Evolutionary conservation across 1,140 invertebrate species (phyloP).

Genomic region (Cylas formicarius): DNA sequence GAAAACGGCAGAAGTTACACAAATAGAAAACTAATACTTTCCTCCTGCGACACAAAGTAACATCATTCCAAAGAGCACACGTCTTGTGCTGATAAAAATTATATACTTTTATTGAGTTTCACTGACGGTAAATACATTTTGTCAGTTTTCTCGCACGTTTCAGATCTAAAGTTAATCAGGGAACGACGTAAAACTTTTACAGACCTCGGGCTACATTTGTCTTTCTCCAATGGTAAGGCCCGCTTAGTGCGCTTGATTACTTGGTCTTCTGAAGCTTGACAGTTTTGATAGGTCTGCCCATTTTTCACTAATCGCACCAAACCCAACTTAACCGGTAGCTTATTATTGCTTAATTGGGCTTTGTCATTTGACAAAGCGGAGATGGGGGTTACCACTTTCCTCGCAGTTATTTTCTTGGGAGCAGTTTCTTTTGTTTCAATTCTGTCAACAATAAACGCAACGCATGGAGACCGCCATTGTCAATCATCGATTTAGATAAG

Average conservation of each 20-base stretch:
- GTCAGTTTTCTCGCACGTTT: conserved; percentile 15
- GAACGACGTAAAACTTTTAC: conserved; percentile 36
- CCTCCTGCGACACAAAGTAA: too few relatives aligned
- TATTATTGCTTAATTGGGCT: conserved; percentile 19
- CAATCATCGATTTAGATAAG: conserved; percentile 2
- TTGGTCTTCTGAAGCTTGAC: conserved; percentile 13
- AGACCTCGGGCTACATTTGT: conserved; percentile 35
- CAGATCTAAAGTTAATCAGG: conserved; percentile 20
- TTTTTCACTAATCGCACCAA: conserved; percentile 10
- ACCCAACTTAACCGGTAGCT: conserved; percentile 15
- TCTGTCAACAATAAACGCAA: conserved; percentile 37
- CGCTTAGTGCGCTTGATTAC: conserved; percentile 36
- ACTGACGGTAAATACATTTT: conserved; percentile 28
- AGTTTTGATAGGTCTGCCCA: conserved; percentile 16
- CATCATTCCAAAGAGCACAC: too few relatives aligned
- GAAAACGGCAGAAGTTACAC: too few relatives aligned
- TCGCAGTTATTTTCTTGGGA: conserved; percentile 18
- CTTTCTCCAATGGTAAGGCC: conserved; percentile 34
- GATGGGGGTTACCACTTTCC: conserved; percentile 17
- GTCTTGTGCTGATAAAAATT: too few relatives aligned
- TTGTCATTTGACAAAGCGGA: conserved; percentile 14
- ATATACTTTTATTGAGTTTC: conserved; percentile 31
- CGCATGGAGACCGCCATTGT: conserved; percentile 6
- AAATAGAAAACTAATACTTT: too few relatives aligned
- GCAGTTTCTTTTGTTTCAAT: conserved; percentile 30